These are phyloP conservation scores for Periparus ater DNA, from an alignment of 2,797 vertebrate species.

Conservation along the genomic window DNA sequence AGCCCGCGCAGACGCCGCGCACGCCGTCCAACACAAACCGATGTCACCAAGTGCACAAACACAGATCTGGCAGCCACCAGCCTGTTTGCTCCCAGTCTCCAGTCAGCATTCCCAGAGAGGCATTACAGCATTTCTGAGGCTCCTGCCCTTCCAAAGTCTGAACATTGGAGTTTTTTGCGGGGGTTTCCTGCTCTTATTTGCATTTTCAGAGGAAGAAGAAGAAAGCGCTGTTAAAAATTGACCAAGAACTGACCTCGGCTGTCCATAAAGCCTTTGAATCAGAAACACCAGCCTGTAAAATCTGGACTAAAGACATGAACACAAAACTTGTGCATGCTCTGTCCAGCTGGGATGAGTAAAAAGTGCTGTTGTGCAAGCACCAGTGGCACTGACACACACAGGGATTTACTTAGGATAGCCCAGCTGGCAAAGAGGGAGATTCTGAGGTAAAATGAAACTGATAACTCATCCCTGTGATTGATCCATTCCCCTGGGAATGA, in stretches of 20 bases:
- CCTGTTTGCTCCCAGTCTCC: neutral
- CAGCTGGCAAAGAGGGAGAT: neutral
- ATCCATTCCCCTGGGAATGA: neutral
- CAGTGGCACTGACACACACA: neutral
- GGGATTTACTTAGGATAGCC: neutral
- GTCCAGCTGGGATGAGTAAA: neutral
- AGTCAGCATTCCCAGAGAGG: slow-evolving; percentile 1
- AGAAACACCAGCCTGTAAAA: neutral
- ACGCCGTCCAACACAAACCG: slow-evolving; percentile 35
- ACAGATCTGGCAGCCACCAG: slow-evolving; percentile 17
- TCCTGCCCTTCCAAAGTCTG: neutral
- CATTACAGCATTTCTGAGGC: neutral
- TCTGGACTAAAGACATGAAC: neutral
- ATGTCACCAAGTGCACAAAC: slow-evolving; percentile 18
- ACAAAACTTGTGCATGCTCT: rapidly evolving
- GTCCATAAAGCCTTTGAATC: neutral
- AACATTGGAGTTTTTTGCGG: rapidly evolving
- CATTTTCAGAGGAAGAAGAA: neutral
- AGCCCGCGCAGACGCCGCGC: neutral
- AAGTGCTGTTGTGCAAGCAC: neutral
- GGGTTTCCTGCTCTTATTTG: neutral
- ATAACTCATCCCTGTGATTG: neutral
- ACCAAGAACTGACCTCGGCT: neutral
- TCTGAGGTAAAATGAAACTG: neutral
- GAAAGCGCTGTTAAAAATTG: neutral